phyloP scores from a whole-genome alignment of 2,797 vertebrate species.

The Chromobotia macracanthus region DNA sequence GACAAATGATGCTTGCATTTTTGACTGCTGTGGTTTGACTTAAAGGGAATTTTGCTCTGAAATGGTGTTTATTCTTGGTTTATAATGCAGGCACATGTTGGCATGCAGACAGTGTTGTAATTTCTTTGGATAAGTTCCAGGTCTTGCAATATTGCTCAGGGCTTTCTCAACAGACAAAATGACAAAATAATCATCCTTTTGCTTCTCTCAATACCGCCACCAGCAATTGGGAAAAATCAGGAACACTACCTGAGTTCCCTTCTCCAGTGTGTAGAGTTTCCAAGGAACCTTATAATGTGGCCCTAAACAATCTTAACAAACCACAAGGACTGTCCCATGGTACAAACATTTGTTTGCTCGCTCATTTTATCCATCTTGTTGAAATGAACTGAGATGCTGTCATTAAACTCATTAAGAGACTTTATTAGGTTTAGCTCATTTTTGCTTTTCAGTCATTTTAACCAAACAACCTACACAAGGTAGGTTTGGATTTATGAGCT shows the following conservation, averaged over 20 bases:
- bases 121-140: not conserved
- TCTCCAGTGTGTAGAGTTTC: too few species aligned
- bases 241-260: too few species aligned
- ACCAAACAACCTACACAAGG: conserved; percentile 34
- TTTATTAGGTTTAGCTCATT: conserved; percentile 35
- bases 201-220: not conserved
- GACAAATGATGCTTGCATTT: not conserved
- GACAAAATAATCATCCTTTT: conserved; percentile 14
- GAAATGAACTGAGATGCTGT: not conserved
- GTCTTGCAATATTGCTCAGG: not conserved
- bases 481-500: conserved; percentile 31
- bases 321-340: not conserved
- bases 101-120: conserved; percentile 9
- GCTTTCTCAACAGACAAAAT: conserved; percentile 29
- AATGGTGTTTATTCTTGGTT: conserved; percentile 11
- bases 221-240: not conserved
- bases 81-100: not conserved
- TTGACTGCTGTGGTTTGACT: not conserved
- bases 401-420: conserved; percentile 9
- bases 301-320: not conserved
- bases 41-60: not conserved
- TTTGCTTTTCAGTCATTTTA: conserved; percentile 8
- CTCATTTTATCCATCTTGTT: conserved; percentile 7
- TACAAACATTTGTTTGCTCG: not conserved
- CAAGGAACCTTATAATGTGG: not conserved